Base-by-base conservation (phyloP, 2,888 invertebrate species). In the Drosophila bunnanda region DNA sequence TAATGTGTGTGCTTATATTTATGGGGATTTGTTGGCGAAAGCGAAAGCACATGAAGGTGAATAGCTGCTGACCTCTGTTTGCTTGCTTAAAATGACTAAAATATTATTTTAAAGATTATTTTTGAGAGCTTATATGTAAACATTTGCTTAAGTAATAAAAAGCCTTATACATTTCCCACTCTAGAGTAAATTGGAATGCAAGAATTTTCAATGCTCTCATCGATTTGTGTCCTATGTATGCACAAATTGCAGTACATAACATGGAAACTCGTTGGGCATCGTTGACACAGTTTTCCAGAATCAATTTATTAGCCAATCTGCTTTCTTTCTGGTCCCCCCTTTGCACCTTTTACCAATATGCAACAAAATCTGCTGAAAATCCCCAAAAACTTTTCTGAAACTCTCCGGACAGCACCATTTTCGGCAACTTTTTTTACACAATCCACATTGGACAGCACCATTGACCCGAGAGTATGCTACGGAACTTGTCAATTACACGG, bases 401-500 rank as follows among this genome's bases (percentile, higher is more conserved):
- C 36, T 56, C 62, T 20, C 17, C 46, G 38, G 39, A 38, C 25
- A n/a, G 39, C 48, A 58, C 34, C 64, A 13, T 41, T 36, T 48
- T 41, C 20, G 39, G 32, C 25, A 59, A 60, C 17, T 48, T 50
- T 59, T 59, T 22, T 41, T 34, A 17, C 41, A 12, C 28, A 44
- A 34, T 61, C 55, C 61, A 55, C 58, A 46, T 55, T 55, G 43
- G 53, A 32, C 48, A 20, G 30, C 50, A 32, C 32, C 30, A 48
- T 30, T 28, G 39, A 44, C 66, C 76, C 57, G 46, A 77, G 80
- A 74, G 75, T 78, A 70, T 72, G 82, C 82, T 61, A 82, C 78
- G 66, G 38, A 78, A 75, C 73, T 81, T 86, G 83, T 81, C 86
- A 83, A 83, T 83, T 83, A 82, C 75, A 77, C 75, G 77, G 79